Conservation (phyloP, 1,140 invertebrate genomes). For the Leguminivora glycinivorella region DNA sequence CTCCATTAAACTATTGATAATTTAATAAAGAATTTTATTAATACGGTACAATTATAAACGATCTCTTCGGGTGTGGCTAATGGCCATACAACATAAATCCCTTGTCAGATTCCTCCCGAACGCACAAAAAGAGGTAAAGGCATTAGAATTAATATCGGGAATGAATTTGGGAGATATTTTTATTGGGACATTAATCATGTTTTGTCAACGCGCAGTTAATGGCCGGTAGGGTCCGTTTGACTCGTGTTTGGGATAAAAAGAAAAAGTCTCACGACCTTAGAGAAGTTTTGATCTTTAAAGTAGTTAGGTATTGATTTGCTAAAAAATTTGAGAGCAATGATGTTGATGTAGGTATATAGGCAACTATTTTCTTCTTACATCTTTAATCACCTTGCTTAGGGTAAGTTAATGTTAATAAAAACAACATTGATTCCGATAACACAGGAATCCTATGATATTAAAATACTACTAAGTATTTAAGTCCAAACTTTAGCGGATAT, state of each 20-base stretch:
- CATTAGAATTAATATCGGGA: conserved; percentile 64
- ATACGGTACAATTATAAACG: conserved; percentile 15
- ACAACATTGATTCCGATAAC: too few species aligned
- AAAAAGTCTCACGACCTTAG: neutral
- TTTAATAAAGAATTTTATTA: conserved; percentile 28
- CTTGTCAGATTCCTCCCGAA: conserved; percentile 39
- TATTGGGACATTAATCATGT: conserved; percentile 62
- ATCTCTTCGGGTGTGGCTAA: conserved; percentile 45
- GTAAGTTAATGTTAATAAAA: too few species aligned
- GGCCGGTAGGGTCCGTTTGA: neutral
- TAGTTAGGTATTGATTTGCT: too few species aligned
- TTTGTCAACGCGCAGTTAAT: conserved; percentile 56
- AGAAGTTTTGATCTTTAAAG: neutral
- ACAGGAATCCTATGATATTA: too few species aligned
- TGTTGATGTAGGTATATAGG: too few species aligned
- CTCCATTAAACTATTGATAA: conserved; percentile 8
- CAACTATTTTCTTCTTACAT: too few species aligned
- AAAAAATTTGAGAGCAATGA: too few species aligned
- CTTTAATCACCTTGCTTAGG: too few species aligned
- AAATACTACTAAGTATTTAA: too few species aligned
- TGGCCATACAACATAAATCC: conserved; percentile 42
- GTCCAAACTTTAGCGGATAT: too few species aligned
- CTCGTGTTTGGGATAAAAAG: neutral
- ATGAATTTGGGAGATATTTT: conserved; percentile 61
- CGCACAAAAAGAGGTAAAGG: conserved; percentile 35